Percentiles rank a stretch among this genome's conserved stretches.
Conservation (phyloP, 2,113 vertebrate genomes). For the Numenius arquata region DNA sequence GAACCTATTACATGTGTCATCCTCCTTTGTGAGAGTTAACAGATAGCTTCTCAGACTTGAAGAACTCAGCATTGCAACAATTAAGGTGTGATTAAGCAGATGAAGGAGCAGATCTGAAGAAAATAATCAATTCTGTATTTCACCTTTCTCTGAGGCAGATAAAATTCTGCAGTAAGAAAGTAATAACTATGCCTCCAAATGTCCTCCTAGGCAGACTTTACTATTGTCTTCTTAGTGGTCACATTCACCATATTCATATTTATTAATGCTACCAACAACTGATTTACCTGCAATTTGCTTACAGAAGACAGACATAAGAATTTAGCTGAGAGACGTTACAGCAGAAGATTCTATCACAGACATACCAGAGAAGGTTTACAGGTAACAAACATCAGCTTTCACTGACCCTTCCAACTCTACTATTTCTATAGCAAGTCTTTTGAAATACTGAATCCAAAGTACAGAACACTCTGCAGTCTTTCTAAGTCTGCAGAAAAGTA, state of each 20-base stretch:
- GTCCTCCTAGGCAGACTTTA: neutral
- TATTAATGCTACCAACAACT: neutral
- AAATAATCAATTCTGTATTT: neutral
- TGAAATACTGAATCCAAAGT: neutral
- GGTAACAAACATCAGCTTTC: neutral
- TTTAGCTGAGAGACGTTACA: neutral
- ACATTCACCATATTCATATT: neutral
- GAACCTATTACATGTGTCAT: neutral
- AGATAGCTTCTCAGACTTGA: neutral
- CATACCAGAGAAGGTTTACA: neutral
- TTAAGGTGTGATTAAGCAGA: neutral
- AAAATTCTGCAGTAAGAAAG: neutral
- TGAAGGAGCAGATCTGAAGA: neutral
- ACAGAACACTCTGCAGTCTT: neutral
- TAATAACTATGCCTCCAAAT: neutral
- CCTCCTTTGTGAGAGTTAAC: fast-evolving
- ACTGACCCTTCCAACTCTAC: neutral
- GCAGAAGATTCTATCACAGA: neutral
- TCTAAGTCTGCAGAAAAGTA: neutral
- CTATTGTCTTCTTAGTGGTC: neutral
- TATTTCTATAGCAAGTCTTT: neutral
- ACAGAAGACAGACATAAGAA: neutral
- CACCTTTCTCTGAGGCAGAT: neutral
- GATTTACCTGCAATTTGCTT: neutral
- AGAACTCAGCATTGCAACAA: neutral